Evolutionary conservation across 2,797 vertebrate genomes (phyloP), one percentile per base, ranked within the genome.

Genomic region (Gymnothorax reevesii): DNA sequence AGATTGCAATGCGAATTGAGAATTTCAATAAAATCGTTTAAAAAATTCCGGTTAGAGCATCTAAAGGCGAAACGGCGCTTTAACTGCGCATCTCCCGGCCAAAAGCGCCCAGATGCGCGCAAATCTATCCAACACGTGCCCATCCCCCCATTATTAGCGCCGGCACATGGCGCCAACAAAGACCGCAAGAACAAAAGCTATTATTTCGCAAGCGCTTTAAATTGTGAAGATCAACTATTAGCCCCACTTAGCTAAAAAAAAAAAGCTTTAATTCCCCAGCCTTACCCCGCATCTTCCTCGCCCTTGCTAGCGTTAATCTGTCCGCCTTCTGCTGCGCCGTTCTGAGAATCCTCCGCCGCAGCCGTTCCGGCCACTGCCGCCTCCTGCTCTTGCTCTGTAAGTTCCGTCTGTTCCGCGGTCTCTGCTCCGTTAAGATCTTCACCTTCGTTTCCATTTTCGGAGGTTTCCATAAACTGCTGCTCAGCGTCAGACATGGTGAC

Each of bases 301-400:
- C 96, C 96, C 93, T 98, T 99, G 94, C 97, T 99, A 86, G 98
- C 97, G 55, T 98, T 97, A 64, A 99, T 98, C 94, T 98, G 97
- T 25, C 97, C 97, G 8, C 98, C 98, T 52, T 98, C 98, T 0
- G 91, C 88, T 1, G 94, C 94, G 80, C 95, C 95, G 59, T 96
- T 96, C 90, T 96, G 95, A 83, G 93, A 94, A 25, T 94, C 89
- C 22, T 90, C 89, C 12, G 91, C 90, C 12, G 2, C 86, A 79
- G 80, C 62, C 59, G 75, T 86, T 1, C 59, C 82, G n/a, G 54
- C 88, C 3, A 4, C 82, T 0, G 54, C 85, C 4, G 22, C 77
- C 2, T n/a, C 57, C 2, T 0, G 83, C 77, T 22, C 57, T 2
- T 90, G 87, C 84, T 94, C 87, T 60, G 79, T 85, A 25, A 60